phyloP scores from a whole-genome alignment of 2,797 vertebrate species.

The Trichosurus vulpecula region DNA sequence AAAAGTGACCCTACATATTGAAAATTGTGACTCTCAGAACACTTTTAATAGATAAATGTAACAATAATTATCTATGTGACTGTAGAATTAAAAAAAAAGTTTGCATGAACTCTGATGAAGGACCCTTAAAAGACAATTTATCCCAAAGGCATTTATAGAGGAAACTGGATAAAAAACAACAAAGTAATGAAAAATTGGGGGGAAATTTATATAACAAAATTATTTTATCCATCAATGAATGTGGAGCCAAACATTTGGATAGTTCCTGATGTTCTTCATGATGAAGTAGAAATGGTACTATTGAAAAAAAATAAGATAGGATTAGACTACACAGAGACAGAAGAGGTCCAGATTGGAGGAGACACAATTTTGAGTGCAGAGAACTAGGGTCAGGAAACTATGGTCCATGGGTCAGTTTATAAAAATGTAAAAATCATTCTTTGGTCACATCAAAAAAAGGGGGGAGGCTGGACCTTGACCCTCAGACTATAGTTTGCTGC shows the following conservation, averaged over 20 bases:
- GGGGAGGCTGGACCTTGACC: not conserved
- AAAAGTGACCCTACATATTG: not conserved
- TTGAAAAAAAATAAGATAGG: not conserved
- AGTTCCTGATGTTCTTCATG: not conserved
- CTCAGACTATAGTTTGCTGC: not conserved
- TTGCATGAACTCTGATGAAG: not conserved
- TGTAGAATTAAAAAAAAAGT: not conserved
- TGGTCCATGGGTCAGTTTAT: too few relatives aligned
- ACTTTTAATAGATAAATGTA: not conserved
- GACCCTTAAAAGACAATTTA: not conserved
- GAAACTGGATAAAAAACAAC: not conserved
- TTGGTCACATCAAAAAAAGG: not conserved
- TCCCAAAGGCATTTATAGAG: not conserved
- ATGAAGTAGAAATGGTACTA: not conserved
- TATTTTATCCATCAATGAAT: not conserved
- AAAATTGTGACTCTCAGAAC: not conserved
- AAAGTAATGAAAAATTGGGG: not conserved
- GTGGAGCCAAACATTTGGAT: not conserved
- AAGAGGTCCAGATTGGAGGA: not conserved
- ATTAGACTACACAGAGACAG: not conserved
- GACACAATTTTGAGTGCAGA: not conserved
- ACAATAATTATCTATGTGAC: accelerated
- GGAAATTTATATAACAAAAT: not conserved
- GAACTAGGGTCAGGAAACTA: not conserved
- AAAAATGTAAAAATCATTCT: not conserved